Evolutionary conservation across 2,113 vertebrate genomes (phyloP).

Genomic region (Hippocampus barbouri): DNA sequence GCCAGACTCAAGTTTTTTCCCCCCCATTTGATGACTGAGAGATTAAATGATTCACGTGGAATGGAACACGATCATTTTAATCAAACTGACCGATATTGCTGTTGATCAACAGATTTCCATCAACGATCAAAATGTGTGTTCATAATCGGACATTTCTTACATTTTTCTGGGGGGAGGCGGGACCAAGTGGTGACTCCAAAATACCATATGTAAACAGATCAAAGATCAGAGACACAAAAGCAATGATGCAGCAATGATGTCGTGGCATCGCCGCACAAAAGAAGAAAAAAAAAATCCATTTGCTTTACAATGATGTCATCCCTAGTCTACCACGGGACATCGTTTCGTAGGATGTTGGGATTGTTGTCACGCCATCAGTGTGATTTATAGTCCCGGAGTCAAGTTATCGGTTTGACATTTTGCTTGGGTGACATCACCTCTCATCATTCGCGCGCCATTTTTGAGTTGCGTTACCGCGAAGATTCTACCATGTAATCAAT

Average conservation of each 20-base stretch:
- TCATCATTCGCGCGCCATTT: background rate
- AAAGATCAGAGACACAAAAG: slow-evolving; percentile 3
- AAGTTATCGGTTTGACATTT: background rate
- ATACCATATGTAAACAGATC: background rate
- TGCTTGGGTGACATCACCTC: background rate
- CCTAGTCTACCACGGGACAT: background rate
- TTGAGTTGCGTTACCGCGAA: background rate
- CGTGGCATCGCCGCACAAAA: background rate
- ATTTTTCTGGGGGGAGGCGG: too few relatives aligned
- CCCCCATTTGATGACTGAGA: slow-evolving; percentile 20
- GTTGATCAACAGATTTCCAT: background rate
- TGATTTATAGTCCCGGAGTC: background rate
- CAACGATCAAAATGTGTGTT: background rate
- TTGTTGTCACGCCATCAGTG: background rate
- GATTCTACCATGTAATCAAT: background rate
- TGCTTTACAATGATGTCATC: background rate
- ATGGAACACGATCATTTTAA: background rate
- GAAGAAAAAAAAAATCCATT: background rate
- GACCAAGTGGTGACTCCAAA: background rate
- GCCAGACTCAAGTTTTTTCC: background rate
- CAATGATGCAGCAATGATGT: slow-evolving; percentile 4
- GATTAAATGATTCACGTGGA: slow-evolving; percentile 27
- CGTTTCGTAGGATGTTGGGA: background rate
- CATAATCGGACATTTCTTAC: background rate
- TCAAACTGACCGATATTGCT: too few relatives aligned